Evolutionary conservation across 2,113 vertebrate species (phyloP), one percentile per base, ranked within the genome.

Genomic region (Dromas ardeola): DNA sequence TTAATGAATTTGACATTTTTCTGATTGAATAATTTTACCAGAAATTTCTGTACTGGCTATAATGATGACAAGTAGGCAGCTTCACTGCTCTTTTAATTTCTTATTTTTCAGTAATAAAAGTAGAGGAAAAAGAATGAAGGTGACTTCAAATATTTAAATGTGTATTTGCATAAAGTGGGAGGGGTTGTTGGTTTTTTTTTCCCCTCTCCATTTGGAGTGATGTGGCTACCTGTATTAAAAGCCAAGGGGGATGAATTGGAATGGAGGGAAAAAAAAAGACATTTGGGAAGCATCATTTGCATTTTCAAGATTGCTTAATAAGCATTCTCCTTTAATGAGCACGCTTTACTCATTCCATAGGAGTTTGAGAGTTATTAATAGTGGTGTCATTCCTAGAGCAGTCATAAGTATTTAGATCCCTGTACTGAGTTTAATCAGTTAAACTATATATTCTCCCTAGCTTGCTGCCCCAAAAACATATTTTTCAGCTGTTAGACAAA

Each of bases 241-340:
- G 14, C 65, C 78, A 77, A 84, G 23, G 13, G n/a, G 6, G 21
- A 32, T 40, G n/a, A 61, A 79, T 70, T 10, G 40, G 56, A 81
- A n/a, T 47, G 38, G 34, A 52, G 25, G 5, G 42, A 13, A 13
- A 27, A 43, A 79, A 86, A 63, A 93, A 49, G 10, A 43, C 40
- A 58, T 82, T 79, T 82, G 49, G 52, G 62, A 93, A 86, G 9
- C 18, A 62, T 80, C 1, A n/a, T 92, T 93, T 95, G 71, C 53
- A 78, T 92, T 90, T 93, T 90, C 50, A 70, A 34, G 63, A 62
- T 50, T 94, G 71, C 71, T 94, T 94, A 73, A 77, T 86, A 94
- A 93, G 67, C 66, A 38, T 82, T 86, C 92, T 94, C 17, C 40
- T 74, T 93, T 95, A 96, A 93, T 71, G 78, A 93, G 38, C 62